These are phyloP conservation scores for Spheniscus humboldti DNA, from an alignment of 2,797 vertebrate species.

Conservation along the genomic window DNA sequence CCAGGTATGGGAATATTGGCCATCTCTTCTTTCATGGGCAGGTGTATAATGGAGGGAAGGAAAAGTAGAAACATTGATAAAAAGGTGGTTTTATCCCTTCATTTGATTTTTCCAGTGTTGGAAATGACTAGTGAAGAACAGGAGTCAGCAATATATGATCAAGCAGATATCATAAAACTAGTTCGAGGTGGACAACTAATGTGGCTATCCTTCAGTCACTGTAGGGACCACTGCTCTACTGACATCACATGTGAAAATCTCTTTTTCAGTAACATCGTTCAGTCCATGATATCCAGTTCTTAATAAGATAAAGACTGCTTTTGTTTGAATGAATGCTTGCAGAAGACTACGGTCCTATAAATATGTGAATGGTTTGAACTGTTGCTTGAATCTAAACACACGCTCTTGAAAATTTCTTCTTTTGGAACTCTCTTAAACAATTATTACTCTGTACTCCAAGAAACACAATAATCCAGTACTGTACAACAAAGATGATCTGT, in stretches of 20 bases:
- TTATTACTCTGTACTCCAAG: neutral
- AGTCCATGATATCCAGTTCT: neutral
- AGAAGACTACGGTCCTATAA: rapidly evolving
- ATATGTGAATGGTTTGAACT: neutral
- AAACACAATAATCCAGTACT: neutral
- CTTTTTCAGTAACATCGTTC: neutral
- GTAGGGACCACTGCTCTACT: neutral
- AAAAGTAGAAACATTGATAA: neutral
- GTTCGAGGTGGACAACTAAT: neutral
- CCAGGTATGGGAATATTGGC: neutral
- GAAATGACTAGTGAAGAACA: neutral
- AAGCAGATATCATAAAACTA: neutral
- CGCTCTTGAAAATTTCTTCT: neutral
- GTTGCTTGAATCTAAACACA: neutral
- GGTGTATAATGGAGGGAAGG: neutral
- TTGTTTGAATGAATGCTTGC: neutral
- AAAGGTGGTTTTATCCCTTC: neutral
- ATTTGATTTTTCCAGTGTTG: neutral
- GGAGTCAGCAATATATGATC: neutral
- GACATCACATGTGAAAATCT: neutral
- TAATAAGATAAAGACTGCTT: neutral
- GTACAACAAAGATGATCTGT: neutral
- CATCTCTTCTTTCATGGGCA: neutral
- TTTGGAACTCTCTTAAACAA: neutral
- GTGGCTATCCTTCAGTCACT: neutral